Conservation (phyloP, 2,113 vertebrate species). For the Pogonocichla stellata region DNA sequence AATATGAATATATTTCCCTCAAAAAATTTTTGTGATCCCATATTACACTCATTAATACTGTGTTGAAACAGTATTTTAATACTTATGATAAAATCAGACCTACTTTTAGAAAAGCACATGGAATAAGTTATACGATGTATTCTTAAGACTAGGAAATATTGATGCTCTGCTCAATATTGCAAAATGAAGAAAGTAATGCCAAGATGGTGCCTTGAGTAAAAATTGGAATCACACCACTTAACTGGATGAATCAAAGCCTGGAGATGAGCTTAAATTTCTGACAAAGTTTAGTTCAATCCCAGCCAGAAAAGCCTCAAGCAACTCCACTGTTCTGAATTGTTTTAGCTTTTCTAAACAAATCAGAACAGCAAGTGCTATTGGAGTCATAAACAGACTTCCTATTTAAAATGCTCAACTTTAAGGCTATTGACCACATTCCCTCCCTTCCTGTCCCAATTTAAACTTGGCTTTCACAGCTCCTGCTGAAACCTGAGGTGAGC, state of each 20-base stretch:
- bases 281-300: slow-evolving; percentile 17
- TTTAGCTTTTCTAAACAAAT: slow-evolving; percentile 63
- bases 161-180: neutral
- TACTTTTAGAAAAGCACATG: neutral
- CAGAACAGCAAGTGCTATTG: slow-evolving; percentile 63
- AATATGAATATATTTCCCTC: neutral
- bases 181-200: neutral
- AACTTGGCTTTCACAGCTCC: slow-evolving; percentile 64
- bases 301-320: slow-evolving; percentile 50
- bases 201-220: neutral
- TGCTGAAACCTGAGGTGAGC: slow-evolving; percentile 56
- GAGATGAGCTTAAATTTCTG: slow-evolving; percentile 32
- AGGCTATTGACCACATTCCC: slow-evolving; percentile 69
- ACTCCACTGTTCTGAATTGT: slow-evolving; percentile 47
- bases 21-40: neutral
- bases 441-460: slow-evolving; percentile 69
- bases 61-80: neutral
- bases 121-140: neutral
- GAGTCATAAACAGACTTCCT: slow-evolving; percentile 66
- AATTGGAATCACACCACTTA: neutral
- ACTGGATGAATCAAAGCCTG: slow-evolving; percentile 16
- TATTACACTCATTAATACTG: neutral
- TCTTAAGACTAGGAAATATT: neutral
- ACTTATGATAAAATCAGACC: neutral
- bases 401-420: slow-evolving; percentile 66